Base-by-base conservation (phyloP, 2,888 invertebrate species). In the Biston betularia region DNA sequence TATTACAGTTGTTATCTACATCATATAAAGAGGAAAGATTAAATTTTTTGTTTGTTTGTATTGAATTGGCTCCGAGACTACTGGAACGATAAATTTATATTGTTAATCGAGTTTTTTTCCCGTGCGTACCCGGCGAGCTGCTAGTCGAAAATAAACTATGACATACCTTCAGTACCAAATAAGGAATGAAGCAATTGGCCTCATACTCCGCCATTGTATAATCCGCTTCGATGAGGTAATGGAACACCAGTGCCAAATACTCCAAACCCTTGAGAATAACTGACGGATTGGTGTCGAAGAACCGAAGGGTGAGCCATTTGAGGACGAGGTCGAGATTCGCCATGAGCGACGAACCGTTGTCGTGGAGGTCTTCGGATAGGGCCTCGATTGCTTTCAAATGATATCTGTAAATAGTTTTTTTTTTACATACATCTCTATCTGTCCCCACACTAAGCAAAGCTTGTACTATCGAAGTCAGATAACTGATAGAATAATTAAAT, bases 261-360 rank as follows among this genome's bases (percentile, higher is more conserved):
- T 99, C 99, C 77, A 99, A 92, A n/a, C 97, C 98, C 93, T 98
- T 98, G 77, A 99, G 95, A 68, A 99, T 95, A 45, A 99, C 99
- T 14, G 98, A 98, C 10, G 99, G 99, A 94, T 99, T 99, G 34
- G 99, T 99, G 92, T 99, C 99, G 83, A 99, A 99, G 93, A 99
- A 99, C 68, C 99, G 95, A 54, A 99, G 92, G 0, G 99, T 99
- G 77, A 99, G 88, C 99, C 99, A 99, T 87, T 99, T 99, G 53
- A 99, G 95, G 63, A 99, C 97, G 70, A 99, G 93, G 94, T 99
- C 99, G 70, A 99, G 94, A 93, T 99, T 99, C 24, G 97, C 96
- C 74, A 98, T 95, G 49, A 98, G 94, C 0, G 98, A 97, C 77
- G 96, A 95, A 48, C 95, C 95, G 79, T 97, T 97, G n/a, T 95